Percentiles rank a stretch among this genome's conserved stretches.
phyloP scores from a whole-genome alignment of 2,113 vertebrate species.

The Actenoides lindsayi region DNA sequence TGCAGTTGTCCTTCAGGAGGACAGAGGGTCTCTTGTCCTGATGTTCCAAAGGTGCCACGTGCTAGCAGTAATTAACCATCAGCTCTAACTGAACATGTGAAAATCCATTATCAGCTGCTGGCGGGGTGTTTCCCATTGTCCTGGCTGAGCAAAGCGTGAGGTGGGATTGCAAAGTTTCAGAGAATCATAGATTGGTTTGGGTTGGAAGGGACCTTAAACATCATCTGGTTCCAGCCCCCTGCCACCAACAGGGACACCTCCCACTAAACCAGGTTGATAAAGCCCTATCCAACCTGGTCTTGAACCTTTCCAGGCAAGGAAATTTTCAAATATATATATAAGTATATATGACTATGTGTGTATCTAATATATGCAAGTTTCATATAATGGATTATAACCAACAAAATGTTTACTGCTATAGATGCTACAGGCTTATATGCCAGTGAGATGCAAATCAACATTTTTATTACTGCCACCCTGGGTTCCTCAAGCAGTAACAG shows the following conservation, averaged over 20 bases:
- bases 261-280: not conserved
- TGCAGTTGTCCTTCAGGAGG: not conserved
- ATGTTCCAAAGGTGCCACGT: not conserved
- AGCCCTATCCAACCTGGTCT: not conserved
- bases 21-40: not conserved
- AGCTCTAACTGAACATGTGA: not conserved
- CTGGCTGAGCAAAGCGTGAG: not conserved
- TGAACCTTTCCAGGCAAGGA: not conserved
- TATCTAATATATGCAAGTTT: not conserved
- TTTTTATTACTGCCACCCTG: not conserved
- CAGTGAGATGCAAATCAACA: not conserved
- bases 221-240: not conserved
- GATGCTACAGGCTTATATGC: not conserved
- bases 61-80: not conserved
- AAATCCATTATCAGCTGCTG: not conserved
- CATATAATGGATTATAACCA: not conserved
- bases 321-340: not conserved
- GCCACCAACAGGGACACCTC: not conserved
- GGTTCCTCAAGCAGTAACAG: not conserved
- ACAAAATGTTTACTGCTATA: not conserved
- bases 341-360: not conserved
- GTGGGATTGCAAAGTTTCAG: not conserved
- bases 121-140: fast-evolving
- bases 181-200: not conserved
- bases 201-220: not conserved